These are phyloP conservation scores for Syngnathus rostellatus DNA, from an alignment of 2,797 vertebrate genomes.

Conservation along the genomic window DNA sequence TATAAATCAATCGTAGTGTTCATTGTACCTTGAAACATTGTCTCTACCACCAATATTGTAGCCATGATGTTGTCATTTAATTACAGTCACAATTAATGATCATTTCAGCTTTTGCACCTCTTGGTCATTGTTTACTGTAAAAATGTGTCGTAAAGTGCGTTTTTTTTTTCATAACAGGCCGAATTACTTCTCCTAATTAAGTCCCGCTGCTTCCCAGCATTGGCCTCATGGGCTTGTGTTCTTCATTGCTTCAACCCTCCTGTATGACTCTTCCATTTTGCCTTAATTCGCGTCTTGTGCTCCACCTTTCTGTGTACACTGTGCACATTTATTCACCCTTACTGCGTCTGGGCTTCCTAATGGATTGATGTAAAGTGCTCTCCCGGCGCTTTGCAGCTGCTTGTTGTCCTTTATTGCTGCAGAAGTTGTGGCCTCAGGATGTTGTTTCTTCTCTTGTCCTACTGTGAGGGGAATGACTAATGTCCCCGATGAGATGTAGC, in stretches of 20 bases:
- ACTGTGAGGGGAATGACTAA: constrained; percentile 29
- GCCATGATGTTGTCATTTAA: too few relatives aligned
- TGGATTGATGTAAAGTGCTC: constrained; percentile 56
- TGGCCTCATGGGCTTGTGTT: constrained; percentile 17
- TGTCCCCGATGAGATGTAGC: constrained; percentile 47
- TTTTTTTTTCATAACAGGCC: neutral
- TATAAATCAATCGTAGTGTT: too few relatives aligned
- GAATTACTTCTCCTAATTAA: neutral
- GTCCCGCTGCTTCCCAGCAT: constrained; percentile 6
- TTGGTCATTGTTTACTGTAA: too few relatives aligned
- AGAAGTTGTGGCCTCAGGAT: constrained; percentile 34
- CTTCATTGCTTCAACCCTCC: constrained; percentile 16
- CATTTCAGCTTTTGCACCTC: too few relatives aligned
- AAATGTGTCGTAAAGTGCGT: neutral
- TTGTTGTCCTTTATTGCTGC: constrained; percentile 53
- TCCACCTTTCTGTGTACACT: constrained; percentile 25
- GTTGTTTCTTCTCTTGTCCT: constrained; percentile 25
- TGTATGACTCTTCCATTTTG: constrained; percentile 31
- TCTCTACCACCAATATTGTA: too few relatives aligned
- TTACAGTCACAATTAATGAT: too few relatives aligned
- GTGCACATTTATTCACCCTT: constrained; percentile 41
- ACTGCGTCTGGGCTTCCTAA: constrained; percentile 47
- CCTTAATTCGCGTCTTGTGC: constrained; percentile 44
- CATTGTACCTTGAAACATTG: too few relatives aligned
- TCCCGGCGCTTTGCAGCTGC: constrained; percentile 48